Conservation (phyloP, 2,888 invertebrate genomes). For the Cabera pusaria region DNA sequence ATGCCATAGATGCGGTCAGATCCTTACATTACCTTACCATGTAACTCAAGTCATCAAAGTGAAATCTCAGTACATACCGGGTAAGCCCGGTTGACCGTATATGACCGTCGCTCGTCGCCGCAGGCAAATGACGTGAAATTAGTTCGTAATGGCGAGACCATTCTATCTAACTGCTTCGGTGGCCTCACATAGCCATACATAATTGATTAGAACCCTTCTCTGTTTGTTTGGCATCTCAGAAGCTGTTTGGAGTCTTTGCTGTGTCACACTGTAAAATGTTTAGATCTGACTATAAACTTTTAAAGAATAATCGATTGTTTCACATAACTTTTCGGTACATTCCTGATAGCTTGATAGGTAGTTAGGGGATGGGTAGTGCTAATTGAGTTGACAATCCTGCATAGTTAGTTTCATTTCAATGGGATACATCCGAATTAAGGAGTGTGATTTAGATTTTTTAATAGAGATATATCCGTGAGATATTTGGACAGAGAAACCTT, state of each 20-base stretch:
- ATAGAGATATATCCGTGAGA: no score
- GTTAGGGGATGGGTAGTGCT: no score
- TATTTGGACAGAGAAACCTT: no score
- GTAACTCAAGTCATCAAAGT: conserved; percentile 27
- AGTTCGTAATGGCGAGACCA: conserved; percentile 80
- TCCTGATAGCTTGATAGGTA: no score
- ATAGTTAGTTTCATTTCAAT: no score
- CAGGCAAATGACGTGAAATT: conserved; percentile 82
- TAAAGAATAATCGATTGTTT: no score
- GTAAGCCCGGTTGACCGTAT: conserved; percentile 38
- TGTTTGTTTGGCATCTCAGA: conserved; percentile 29
- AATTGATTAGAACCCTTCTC: conserved; percentile 72
- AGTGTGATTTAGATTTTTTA: no score
- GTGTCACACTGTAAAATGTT: no score
- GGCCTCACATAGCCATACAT: conserved; percentile 70
- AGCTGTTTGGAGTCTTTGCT: conserved; percentile 3
- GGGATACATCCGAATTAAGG: no score
- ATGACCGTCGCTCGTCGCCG: conserved; percentile 67
- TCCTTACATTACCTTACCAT: conserved; percentile 12
- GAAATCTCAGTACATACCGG: conserved; percentile 22
- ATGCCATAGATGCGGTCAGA: conserved; percentile 1
- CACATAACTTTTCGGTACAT: no score
- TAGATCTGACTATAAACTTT: no score
- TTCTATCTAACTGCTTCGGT: conserved; percentile 74
- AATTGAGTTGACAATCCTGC: no score